Evolutionary conservation across 2,888 invertebrate genomes (phyloP).

Genomic region (Nomada flava): DNA sequence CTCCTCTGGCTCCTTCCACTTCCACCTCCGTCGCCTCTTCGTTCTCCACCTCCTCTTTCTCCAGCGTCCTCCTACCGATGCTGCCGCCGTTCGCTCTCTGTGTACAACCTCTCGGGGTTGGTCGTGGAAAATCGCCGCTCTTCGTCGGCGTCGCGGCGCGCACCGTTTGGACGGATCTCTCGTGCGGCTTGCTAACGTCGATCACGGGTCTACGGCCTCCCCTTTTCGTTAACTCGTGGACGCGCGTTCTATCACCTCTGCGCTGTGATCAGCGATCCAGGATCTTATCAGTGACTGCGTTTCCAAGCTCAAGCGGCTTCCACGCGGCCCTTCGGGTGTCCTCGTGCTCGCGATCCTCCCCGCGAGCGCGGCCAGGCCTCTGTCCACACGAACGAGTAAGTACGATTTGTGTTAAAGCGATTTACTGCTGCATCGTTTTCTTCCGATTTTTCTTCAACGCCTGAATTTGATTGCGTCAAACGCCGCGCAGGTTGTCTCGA

Average conservation of each 20-base stretch:
- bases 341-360: slow-evolving; percentile 5
- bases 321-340: slow-evolving; percentile 14
- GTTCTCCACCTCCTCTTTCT: slow-evolving; percentile 69
- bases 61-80: slow-evolving; percentile 73
- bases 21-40: slow-evolving; percentile 70
- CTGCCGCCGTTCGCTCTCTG: slow-evolving; percentile 67
- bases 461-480: too few relatives aligned
- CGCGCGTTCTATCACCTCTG: slow-evolving; percentile 65
- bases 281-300: slow-evolving; percentile 53
- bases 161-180: slow-evolving; percentile 73
- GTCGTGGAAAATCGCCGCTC: slow-evolving; percentile 79
- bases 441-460: too few relatives aligned
- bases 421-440: too few relatives aligned
- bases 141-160: slow-evolving; percentile 76
- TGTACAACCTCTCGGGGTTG: slow-evolving; percentile 78
- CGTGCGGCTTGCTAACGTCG: slow-evolving; percentile 71
- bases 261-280: slow-evolving; percentile 26
- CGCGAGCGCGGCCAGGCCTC: not conserved
- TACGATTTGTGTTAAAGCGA: slow-evolving; percentile 1
- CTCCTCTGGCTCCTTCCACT: slow-evolving; percentile 75
- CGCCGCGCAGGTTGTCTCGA: not conserved
- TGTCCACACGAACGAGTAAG: slow-evolving; percentile 36
- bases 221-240: slow-evolving; percentile 66
- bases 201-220: slow-evolving; percentile 65
- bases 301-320: slow-evolving; percentile 18